Evolutionary conservation across 1,140 invertebrate species (phyloP), one percentile per base, ranked within the genome.

Genomic region (Zaprionus ornatus): DNA sequence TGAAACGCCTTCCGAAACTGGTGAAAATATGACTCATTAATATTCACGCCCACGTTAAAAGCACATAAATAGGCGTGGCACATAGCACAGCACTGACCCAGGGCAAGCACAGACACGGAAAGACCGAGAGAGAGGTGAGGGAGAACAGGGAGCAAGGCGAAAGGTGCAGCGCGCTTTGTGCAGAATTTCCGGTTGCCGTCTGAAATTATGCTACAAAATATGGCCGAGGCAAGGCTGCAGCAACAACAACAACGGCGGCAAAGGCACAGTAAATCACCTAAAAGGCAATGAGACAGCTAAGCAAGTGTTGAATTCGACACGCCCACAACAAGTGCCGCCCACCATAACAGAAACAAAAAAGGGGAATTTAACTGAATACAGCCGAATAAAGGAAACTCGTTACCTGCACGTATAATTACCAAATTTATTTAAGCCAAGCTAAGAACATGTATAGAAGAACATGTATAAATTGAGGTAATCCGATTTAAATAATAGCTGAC

Each of bases 1-100:
- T 90, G 85, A 73, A 68, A 75, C 84, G 77, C 85, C 80, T 61
- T 69, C 62, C 50, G 17, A 68, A 62, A 61, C 78, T 59, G 68
- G 64, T 54, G 35, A 79, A 77, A 78, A 84, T 90, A 88, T 88
- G 87, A 90, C 61, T 73, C 84, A 88, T 90, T 88, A 90, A 88
- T 90, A 88, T 88, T 90, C 85, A 88, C 84, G 84, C 84, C 84
- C 80, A 90, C 82, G 77, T 81, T 88, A 88, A 88, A 88, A 90
- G 84, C 85, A 84, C 85, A 88, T 88, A 88, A 90, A 88, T 90
- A 90, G 84, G 84, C 81, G 85, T 84, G 78, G 84, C 67, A 35
- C 21, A 60, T n/a, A 45, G 45, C 23, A 57, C 56, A 61, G 23
- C 32, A 63, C 62, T 72, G 74, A 72, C 74, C 68, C 56, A 15